phyloP scores from a whole-genome alignment of 30 jellyfish, hydroid and myxozoan genomes.

The Chironex yamaguchii region DNA sequence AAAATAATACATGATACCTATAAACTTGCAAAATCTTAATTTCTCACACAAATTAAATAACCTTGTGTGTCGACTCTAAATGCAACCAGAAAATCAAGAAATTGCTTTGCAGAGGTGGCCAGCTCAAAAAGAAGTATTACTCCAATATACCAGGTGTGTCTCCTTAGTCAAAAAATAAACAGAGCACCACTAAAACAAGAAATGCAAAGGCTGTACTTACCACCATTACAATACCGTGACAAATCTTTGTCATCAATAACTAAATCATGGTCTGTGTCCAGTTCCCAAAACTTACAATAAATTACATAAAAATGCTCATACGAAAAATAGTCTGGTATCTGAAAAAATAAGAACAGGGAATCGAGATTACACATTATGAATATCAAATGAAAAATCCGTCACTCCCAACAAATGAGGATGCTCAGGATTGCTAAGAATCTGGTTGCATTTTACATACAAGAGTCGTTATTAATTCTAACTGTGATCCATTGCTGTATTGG shows the following conservation, averaged over 20 bases:
- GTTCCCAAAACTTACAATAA: conserved; percentile 95
- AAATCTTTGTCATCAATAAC: conserved; percentile 80
- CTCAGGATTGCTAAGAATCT: too few relatives aligned
- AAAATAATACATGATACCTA: too few relatives aligned
- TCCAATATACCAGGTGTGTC: not conserved
- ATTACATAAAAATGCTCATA: conserved; percentile 95
- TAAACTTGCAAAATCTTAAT: too few relatives aligned
- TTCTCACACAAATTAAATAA: not conserved
- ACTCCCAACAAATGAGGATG: too few relatives aligned
- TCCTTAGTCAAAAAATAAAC: not conserved
- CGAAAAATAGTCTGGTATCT: conserved; percentile 89
- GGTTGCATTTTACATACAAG: too few relatives aligned
- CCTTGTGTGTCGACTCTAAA: not conserved
- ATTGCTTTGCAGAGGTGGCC: too few relatives aligned
- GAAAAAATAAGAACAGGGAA: not conserved
- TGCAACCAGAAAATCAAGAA: too few relatives aligned
- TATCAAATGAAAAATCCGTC: too few relatives aligned
- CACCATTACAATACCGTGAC: conserved; percentile 91
- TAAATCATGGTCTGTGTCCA: conserved; percentile 95
- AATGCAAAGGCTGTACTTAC: conserved; percentile 13
- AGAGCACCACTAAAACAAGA: not conserved
- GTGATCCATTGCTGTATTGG: too few relatives aligned
- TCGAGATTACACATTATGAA: too few relatives aligned
- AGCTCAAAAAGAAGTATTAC: too few relatives aligned
- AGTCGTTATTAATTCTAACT: too few relatives aligned